phyloP scores from a whole-genome alignment of 2,888 invertebrate genomes.

The Aricia artaxerxes region DNA sequence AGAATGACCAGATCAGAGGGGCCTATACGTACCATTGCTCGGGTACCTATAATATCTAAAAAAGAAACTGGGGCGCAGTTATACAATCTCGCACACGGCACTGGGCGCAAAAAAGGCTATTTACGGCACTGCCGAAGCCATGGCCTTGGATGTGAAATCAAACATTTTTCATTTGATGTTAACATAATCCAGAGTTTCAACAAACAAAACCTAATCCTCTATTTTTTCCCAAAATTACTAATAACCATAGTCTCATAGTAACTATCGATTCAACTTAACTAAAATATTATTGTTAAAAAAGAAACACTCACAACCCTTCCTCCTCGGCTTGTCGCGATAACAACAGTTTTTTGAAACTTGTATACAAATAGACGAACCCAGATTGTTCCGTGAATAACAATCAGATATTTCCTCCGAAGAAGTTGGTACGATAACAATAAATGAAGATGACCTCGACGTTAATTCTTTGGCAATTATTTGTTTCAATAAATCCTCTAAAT shows the following conservation, averaged over 20 bases:
- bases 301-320: background rate
- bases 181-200: too few species aligned
- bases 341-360: slow-evolving; percentile 46
- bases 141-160: too few species aligned
- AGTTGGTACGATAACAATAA: slow-evolving; percentile 31
- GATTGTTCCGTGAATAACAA: slow-evolving; percentile 35
- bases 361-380: slow-evolving; percentile 49
- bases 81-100: too few species aligned
- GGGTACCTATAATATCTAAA: too few species aligned
- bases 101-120: too few species aligned
- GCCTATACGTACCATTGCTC: too few species aligned
- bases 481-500: slow-evolving; percentile 18
- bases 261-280: background rate
- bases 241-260: background rate
- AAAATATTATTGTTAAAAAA: background rate
- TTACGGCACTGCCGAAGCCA: too few species aligned
- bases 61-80: too few species aligned
- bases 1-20: too few species aligned
- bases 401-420: slow-evolving; percentile 36
- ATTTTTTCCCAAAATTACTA: too few species aligned
- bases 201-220: too few species aligned
- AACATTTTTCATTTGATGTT: too few species aligned
- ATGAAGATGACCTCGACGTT: slow-evolving; percentile 32
- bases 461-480: slow-evolving; percentile 24
- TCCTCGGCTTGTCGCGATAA: background rate